Evolutionary conservation across 1,140 invertebrate genomes (phyloP), one percentile per base, ranked within the genome.

Genomic region (Samia ricini): DNA sequence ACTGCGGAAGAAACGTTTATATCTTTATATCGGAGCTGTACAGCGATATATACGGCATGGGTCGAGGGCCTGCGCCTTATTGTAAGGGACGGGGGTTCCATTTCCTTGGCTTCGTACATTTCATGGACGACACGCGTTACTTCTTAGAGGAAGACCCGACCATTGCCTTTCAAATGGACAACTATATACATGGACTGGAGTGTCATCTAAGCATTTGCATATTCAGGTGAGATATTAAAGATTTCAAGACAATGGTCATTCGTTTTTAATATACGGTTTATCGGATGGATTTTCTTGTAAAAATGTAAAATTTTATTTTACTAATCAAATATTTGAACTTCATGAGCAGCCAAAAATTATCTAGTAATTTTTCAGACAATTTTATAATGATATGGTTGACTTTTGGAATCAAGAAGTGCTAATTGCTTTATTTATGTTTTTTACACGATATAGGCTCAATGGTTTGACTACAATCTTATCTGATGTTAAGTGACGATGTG

Each of bases 21-120:
- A 64, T 88, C 26, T 88, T 89, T 63, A 52, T 81, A 0, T 89
- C 86, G 2, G 83, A 87, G 62, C 51, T 85, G 1, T 89, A 89
- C 74, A 85, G 78, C 24, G 84, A 87, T 42, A 85, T 89, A 21
- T 87, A 86, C 65, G 78, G 83, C 60, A 85, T 88, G 75, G 85
- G 83, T 1, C 59, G 63, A 18, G 85, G 85, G 0, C 26, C 77
- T 0, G 79, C 87, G 1, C 87, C 87, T 0, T 88, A 83, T 63
- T 89, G 87, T 72, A 85, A 79, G 36, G 83, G 69, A 4, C 58
- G 85, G 0, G 81, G 78, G 0, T 89, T 89, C 68, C 77, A 85
- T 42, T 89, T 89, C 63, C 61, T 89, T 0, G 87, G 85, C 26
- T 89, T 89, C 56, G 69, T 89, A 0, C 87, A 89, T 56, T 83